Evolutionary conservation across 64 coral and sea anemone genomes (phyloP).

Genomic region (Montipora sp.): DNA sequence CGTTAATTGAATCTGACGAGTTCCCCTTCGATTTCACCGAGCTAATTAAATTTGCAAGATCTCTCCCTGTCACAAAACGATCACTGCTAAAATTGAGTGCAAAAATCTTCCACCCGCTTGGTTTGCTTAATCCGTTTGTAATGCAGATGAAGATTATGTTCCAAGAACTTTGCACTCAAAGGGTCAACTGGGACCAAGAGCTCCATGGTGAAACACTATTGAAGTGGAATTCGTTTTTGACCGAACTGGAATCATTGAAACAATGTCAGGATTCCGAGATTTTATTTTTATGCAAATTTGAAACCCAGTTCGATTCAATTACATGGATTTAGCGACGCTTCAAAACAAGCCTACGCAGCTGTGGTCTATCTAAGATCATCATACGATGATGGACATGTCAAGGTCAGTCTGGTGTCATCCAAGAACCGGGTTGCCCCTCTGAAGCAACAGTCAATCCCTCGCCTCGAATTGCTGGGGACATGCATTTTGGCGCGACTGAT

Average conservation of each 20-base stretch:
- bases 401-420: constrained; percentile 1
- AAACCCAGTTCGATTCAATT: background rate
- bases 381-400: constrained; percentile 25
- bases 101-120: constrained; percentile 52
- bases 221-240: constrained; percentile 6
- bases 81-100: constrained; percentile 23
- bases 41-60: constrained; percentile 4
- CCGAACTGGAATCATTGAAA: constrained; percentile 22
- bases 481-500: background rate
- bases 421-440: constrained; percentile 34
- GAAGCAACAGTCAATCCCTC: constrained; percentile 30
- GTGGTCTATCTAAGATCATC: constrained; percentile 8
- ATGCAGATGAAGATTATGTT: constrained; percentile 29
- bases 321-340: constrained; percentile 41
- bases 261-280: constrained; percentile 16
- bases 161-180: background rate
- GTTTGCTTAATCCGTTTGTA: constrained; percentile 26
- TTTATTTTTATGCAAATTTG: constrained; percentile 23
- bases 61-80: constrained; percentile 35
- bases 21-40: constrained; percentile 55
- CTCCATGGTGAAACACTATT: background rate
- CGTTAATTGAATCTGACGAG: constrained; percentile 49
- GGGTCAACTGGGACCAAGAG: constrained; percentile 37
- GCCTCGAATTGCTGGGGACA: background rate
- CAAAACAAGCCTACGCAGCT: constrained; percentile 31